A percentile compares a stretch with the other conserved stretches of the same genome.
These are phyloP conservation scores for Melanotus villosus DNA, from an alignment of 2,888 invertebrate species.

Conservation along the genomic window DNA sequence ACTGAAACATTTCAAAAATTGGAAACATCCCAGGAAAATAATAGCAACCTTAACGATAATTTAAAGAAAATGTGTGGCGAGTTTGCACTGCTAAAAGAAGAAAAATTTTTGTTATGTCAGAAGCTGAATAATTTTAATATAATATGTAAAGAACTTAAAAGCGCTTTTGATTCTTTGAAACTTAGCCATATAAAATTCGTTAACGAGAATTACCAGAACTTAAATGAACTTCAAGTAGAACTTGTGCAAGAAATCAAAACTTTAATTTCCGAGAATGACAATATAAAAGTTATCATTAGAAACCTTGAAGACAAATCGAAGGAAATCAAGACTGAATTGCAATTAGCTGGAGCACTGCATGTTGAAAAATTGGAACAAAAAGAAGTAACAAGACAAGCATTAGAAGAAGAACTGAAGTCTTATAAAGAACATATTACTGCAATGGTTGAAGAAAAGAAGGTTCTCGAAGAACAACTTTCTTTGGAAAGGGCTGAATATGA, in stretches of 20 bases:
- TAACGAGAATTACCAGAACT: not conserved
- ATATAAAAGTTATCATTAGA: slow-evolving; percentile 6
- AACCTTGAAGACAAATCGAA: slow-evolving; percentile 3
- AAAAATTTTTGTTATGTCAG: not conserved
- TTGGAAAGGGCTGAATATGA: not conserved
- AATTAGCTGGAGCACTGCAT: not conserved
- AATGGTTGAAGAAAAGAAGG: slow-evolving; percentile 27
- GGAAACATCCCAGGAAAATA: slow-evolving; percentile 3
- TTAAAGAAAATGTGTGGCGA: not conserved
- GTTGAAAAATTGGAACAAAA: slow-evolving; percentile 19
- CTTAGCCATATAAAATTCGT: not conserved
- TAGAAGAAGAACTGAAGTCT: slow-evolving; percentile 14
- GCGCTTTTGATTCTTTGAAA: slow-evolving; percentile 15
- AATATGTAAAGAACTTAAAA: slow-evolving; percentile 23
- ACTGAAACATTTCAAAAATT: not conserved
- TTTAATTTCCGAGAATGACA: slow-evolving; percentile 10
- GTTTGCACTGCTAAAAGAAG: not conserved
- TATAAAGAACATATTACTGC: slow-evolving; percentile 20
- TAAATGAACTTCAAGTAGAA: slow-evolving; percentile 16
- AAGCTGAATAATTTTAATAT: not conserved
- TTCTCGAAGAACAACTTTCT: slow-evolving; percentile 34
- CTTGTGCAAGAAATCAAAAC: not conserved
- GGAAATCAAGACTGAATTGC: not conserved
- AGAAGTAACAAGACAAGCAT: not conserved
- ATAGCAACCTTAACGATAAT: slow-evolving; percentile 4